phyloP scores from a whole-genome alignment of 2,113 vertebrate species.

The Esox niger region DNA sequence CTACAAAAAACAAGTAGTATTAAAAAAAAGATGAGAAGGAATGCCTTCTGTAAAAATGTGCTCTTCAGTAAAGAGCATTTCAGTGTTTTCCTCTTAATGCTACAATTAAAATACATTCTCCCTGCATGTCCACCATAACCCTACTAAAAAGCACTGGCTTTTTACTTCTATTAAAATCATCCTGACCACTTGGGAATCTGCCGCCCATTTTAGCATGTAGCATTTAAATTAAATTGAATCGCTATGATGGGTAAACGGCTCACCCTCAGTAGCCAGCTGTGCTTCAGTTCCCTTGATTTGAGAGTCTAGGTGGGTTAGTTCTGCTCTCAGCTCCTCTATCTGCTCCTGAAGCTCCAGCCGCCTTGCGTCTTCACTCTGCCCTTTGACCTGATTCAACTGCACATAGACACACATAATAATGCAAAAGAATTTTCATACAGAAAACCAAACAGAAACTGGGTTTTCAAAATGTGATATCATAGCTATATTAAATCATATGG shows the following conservation, averaged over 20 bases:
- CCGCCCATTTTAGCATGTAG: slow-evolving; percentile 37
- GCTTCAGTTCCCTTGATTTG: slow-evolving; percentile 72
- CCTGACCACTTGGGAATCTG: too few species aligned
- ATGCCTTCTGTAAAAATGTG: too few species aligned
- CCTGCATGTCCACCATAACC: too few species aligned
- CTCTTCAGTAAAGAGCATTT: too few species aligned
- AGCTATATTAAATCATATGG: not conserved
- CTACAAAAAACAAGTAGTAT: too few species aligned
- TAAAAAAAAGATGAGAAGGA: too few species aligned
- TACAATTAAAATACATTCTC: too few species aligned
- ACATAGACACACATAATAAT: not conserved
- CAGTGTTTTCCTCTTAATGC: too few species aligned
- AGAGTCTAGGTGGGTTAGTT: slow-evolving; percentile 77
- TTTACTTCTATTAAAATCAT: too few species aligned
- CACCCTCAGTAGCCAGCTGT: slow-evolving; percentile 76
- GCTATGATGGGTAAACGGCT: slow-evolving; percentile 17
- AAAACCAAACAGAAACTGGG: not conserved
- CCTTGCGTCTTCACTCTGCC: slow-evolving; percentile 61
- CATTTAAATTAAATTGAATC: not conserved
- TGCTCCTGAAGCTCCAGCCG: slow-evolving; percentile 69
- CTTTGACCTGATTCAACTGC: slow-evolving; percentile 58
- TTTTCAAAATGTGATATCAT: too few species aligned
- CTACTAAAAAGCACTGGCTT: too few species aligned
- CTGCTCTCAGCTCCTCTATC: slow-evolving; percentile 68
- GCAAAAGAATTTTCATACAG: slow-evolving; percentile 1